phyloP scores from a whole-genome alignment of 2,113 vertebrate species.

The Otocyon megalotis region DNA sequence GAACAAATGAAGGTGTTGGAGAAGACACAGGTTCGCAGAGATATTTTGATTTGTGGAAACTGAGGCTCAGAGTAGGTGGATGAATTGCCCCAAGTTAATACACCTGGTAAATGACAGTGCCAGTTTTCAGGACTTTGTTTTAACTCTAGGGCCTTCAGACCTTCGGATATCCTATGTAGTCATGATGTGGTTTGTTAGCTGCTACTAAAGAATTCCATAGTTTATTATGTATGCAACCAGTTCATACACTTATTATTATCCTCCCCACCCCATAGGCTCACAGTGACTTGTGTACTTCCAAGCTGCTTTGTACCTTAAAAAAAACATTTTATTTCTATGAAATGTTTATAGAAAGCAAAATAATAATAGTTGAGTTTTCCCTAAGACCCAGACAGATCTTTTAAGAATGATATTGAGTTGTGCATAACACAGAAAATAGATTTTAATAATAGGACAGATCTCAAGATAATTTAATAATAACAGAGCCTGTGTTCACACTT shows the following conservation, averaged over 20 bases:
- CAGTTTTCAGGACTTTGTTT: background rate
- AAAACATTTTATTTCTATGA: background rate
- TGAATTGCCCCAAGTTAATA: background rate
- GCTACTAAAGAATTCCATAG: background rate
- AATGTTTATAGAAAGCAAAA: conserved; percentile 16
- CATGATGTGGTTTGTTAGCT: background rate
- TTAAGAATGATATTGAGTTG: background rate
- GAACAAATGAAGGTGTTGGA: background rate
- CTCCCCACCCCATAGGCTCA: background rate
- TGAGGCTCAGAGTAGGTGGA: background rate
- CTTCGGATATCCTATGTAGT: background rate
- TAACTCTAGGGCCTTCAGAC: background rate
- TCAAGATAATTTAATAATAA: background rate
- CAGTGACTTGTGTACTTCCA: background rate
- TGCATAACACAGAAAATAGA: background rate
- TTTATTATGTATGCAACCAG: background rate
- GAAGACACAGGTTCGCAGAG: background rate
- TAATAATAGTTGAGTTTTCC: background rate
- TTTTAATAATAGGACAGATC: background rate
- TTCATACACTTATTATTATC: background rate
- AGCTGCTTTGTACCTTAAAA: background rate
- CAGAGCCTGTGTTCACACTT: background rate
- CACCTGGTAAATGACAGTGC: background rate
- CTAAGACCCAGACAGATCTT: background rate
- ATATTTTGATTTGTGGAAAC: background rate